Percentiles rank a stretch among this genome's conserved stretches.
Evolutionary conservation across 2,113 vertebrate species (phyloP).

Genomic region (Vulpes lagopus): DNA sequence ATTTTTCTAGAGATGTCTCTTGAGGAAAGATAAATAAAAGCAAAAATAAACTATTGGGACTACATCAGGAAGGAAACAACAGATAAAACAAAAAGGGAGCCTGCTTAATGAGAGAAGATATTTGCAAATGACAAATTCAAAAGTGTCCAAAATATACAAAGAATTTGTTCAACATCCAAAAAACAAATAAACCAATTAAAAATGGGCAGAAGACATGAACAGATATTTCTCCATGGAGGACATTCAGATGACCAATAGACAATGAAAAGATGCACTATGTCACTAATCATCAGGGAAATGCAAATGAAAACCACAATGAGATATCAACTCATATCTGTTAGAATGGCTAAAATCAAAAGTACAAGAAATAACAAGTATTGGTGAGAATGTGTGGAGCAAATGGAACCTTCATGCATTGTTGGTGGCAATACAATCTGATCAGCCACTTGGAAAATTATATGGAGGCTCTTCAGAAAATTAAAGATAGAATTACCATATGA

Average conservation of each 20-base stretch:
- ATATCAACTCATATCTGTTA: background rate
- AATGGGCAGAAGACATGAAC: background rate
- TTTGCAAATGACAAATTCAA: background rate
- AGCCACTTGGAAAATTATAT: background rate
- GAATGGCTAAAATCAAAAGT: background rate
- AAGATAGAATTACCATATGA: background rate
- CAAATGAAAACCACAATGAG: background rate
- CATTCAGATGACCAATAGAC: background rate
- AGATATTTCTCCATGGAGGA: background rate
- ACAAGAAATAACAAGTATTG: background rate
- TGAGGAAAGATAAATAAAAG: background rate
- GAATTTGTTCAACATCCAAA: background rate
- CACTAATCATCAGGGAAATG: background rate
- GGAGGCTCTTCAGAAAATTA: background rate
- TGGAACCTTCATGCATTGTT: background rate
- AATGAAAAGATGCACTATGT: background rate
- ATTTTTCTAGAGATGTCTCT: background rate
- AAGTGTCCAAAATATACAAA: background rate
- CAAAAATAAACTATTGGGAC: background rate
- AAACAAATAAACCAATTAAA: background rate
- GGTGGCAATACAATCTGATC: background rate
- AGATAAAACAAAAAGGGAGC: background rate
- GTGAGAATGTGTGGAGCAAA: background rate
- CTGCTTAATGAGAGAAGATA: background rate
- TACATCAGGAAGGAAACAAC: background rate